These are phyloP conservation scores for Caenorhabditis sinica DNA, from an alignment of 2,888 invertebrate species.

Conservation along the genomic window DNA sequence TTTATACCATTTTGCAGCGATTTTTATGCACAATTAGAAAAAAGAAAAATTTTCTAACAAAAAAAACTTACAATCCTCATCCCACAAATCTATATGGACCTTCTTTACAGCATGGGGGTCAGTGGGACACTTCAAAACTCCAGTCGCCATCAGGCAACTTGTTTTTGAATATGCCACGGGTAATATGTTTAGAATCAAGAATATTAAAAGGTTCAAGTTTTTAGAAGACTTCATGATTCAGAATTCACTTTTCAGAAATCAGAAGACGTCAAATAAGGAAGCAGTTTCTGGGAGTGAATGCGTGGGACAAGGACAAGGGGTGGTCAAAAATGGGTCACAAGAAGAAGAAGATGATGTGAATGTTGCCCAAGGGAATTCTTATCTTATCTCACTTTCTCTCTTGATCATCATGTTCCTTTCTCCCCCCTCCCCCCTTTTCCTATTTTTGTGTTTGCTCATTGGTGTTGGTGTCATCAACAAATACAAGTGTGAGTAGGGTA, in stretches of 20 bases:
- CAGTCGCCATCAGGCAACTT: slow-evolving; percentile 64
- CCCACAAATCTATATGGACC: slow-evolving; percentile 71
- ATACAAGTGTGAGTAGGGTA: background rate
- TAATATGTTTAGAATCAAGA: background rate
- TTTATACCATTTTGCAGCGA: no score
- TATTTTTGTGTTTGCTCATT: slow-evolving; percentile 19
- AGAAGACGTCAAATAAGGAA: no score
- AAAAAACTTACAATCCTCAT: slow-evolving; percentile 72
- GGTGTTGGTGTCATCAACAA: slow-evolving; percentile 14
- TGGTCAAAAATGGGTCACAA: slow-evolving; percentile 3
- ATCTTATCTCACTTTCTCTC: slow-evolving; percentile 9
- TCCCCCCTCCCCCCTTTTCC: no score
- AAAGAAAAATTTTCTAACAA: background rate
- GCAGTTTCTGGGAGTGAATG: background rate
- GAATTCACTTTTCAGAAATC: no score
- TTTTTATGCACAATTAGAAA: background rate
- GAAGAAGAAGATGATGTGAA: background rate
- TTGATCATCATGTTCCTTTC: slow-evolving; percentile 9
- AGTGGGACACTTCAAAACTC: slow-evolving; percentile 64
- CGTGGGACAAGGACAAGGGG: slow-evolving; percentile 8
- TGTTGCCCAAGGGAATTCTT: slow-evolving; percentile 3
- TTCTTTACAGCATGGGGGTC: slow-evolving; percentile 35
- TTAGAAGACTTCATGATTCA: background rate
- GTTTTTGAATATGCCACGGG: slow-evolving; percentile 9
- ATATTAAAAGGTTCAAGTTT: background rate